phyloP scores from a whole-genome alignment of 1,140 invertebrate species.

The Conus ventricosus region DNA sequence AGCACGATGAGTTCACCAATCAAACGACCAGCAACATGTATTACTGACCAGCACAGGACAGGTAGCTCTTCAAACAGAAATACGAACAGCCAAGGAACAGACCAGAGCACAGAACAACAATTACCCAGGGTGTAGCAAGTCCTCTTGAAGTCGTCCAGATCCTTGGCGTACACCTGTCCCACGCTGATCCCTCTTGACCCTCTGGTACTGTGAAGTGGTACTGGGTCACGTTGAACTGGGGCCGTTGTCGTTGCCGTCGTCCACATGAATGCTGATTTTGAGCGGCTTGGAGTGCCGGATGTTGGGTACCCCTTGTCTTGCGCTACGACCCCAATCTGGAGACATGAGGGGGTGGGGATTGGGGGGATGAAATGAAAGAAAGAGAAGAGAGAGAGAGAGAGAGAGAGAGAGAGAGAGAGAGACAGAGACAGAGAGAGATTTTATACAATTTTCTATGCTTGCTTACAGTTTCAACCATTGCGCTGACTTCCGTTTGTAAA shows the following conservation, averaged over 20 bases:
- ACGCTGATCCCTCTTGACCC: not conserved
- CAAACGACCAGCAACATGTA: too few species aligned
- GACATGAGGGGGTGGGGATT: not conserved
- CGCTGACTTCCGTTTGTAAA: too few species aligned
- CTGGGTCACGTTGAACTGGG: conserved; percentile 27
- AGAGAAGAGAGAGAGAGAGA: not conserved
- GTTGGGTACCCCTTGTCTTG: conserved; percentile 35
- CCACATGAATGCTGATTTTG: conserved; percentile 22
- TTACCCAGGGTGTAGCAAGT: conserved; percentile 24
- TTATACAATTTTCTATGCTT: too few species aligned
- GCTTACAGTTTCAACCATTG: too few species aligned
- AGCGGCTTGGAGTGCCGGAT: not conserved
- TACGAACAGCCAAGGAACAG: too few species aligned
- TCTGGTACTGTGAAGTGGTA: conserved; percentile 32
- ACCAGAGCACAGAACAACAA: too few species aligned
- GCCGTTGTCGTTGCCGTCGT: conserved; percentile 45
- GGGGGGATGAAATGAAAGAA: not conserved
- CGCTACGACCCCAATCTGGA: conserved; percentile 36
- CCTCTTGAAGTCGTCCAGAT: conserved; percentile 33
- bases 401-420: not conserved
- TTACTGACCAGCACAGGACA: too few species aligned
- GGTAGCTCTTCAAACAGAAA: too few species aligned
- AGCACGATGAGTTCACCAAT: too few species aligned
- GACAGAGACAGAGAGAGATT: not conserved
- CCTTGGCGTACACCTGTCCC: conserved; percentile 37